These are phyloP conservation scores for Drosophila sechellia DNA, from an alignment of 1,140 invertebrate genomes.

Conservation along the genomic window DNA sequence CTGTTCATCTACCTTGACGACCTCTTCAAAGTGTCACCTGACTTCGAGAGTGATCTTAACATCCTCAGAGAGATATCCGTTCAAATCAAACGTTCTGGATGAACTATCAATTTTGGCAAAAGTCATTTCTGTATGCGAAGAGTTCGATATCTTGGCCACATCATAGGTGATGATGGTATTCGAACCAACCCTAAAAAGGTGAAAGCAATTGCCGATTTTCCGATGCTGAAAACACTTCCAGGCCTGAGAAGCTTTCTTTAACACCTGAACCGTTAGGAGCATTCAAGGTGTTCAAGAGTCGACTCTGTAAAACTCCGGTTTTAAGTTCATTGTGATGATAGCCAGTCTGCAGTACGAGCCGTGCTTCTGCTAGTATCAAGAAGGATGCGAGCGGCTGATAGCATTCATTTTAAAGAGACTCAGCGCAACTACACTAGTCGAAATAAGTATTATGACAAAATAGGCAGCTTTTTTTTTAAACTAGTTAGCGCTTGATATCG, in stretches of 20 bases:
- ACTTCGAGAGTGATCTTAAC: neutral
- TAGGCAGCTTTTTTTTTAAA: no score
- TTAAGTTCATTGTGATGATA: neutral
- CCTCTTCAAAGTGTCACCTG: neutral
- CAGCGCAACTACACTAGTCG: neutral
- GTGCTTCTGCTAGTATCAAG: neutral
- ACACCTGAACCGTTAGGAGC: neutral
- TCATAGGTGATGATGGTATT: neutral
- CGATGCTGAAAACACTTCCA: no score
- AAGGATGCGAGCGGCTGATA: neutral
- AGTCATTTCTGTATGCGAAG: neutral
- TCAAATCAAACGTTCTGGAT: neutral
- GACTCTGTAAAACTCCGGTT: neutral
- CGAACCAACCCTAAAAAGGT: no score
- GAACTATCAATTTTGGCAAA: neutral
- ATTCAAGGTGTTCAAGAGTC: neutral
- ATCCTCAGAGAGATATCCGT: neutral
- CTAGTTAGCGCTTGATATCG: no score
- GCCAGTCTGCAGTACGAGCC: neutral
- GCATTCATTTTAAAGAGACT: neutral
- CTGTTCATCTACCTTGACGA: neutral
- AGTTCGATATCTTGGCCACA: no score
- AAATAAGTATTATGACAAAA: no score
- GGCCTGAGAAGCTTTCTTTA: neutral
- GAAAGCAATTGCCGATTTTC: neutral